Conservation (phyloP, 2,113 vertebrate genomes). For the Hemiprocne comata region DNA sequence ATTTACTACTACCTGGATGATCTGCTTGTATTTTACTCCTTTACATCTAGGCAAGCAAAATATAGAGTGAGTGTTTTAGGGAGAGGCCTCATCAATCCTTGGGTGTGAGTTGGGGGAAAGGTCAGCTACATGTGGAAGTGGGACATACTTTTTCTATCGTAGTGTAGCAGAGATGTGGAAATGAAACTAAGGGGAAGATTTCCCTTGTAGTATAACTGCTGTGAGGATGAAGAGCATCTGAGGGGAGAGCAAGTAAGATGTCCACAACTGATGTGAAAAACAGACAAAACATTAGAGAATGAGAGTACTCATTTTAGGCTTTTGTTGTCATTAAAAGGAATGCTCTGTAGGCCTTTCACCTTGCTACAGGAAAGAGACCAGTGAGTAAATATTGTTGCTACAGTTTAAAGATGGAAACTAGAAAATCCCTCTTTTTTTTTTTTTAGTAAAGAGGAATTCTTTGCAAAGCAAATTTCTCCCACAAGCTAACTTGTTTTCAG, state of each 20-base stretch:
- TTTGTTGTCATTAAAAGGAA: neutral
- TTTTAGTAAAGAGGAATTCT: neutral
- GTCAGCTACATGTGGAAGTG: neutral
- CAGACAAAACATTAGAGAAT: neutral
- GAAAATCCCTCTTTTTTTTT: neutral
- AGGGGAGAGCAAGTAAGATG: neutral
- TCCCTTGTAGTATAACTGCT: neutral
- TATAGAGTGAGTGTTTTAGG: neutral
- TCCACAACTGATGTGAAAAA: neutral
- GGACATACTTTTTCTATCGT: neutral
- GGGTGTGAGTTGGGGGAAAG: neutral
- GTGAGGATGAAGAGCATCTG: neutral
- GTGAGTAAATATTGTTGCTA: neutral
- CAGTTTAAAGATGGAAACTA: neutral
- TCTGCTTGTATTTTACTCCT: neutral
- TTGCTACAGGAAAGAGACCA: neutral
- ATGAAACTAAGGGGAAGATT: neutral
- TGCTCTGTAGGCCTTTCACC: neutral
- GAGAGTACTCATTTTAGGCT: neutral
- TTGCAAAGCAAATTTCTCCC: neutral
- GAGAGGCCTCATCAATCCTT: neutral
- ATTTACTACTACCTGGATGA: neutral
- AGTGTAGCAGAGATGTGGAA: neutral
- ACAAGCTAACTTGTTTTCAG: neutral
- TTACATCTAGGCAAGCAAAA: neutral